A percentile compares a stretch with the other conserved stretches of the same genome.
phyloP scores from a whole-genome alignment of 2,797 vertebrate genomes.

The Phoebastria nigripes region DNA sequence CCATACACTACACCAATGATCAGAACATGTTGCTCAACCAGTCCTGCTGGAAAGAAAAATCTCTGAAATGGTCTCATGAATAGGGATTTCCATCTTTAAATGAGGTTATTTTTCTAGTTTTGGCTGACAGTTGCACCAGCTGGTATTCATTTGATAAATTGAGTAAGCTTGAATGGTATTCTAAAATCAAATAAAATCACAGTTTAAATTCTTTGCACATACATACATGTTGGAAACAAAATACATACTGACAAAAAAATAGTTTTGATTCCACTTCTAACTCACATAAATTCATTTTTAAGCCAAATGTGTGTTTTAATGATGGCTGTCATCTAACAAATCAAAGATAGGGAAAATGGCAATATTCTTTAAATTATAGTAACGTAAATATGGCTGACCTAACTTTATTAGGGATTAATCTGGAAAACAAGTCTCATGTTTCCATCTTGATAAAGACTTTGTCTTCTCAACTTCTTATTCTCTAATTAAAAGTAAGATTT shows the following conservation, averaged over 20 bases:
- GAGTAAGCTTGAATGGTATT: neutral
- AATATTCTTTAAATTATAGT: neutral
- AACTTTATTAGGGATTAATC: neutral
- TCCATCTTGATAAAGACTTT: neutral
- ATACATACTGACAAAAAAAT: neutral
- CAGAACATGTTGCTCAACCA: constrained; percentile 14
- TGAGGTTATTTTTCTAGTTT: constrained; percentile 30
- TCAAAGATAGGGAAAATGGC: neutral
- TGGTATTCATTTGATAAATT: constrained; percentile 32
- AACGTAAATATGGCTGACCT: neutral
- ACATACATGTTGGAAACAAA: neutral
- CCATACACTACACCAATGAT: neutral
- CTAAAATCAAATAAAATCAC: neutral
- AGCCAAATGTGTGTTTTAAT: neutral
- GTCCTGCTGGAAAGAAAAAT: constrained; percentile 12
- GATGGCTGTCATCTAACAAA: neutral
- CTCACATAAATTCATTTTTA: neutral
- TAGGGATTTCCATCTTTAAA: constrained; percentile 44
- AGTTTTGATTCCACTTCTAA: neutral
- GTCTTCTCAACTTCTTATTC: neutral
- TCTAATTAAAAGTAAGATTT: neutral
- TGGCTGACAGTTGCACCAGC: constrained; percentile 44
- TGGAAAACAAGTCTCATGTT: neutral
- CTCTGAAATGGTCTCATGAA: constrained; percentile 7
- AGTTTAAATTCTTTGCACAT: constrained; percentile 8